phyloP scores from a whole-genome alignment of 2,113 vertebrate species.

The Hipposideros armiger region DNA sequence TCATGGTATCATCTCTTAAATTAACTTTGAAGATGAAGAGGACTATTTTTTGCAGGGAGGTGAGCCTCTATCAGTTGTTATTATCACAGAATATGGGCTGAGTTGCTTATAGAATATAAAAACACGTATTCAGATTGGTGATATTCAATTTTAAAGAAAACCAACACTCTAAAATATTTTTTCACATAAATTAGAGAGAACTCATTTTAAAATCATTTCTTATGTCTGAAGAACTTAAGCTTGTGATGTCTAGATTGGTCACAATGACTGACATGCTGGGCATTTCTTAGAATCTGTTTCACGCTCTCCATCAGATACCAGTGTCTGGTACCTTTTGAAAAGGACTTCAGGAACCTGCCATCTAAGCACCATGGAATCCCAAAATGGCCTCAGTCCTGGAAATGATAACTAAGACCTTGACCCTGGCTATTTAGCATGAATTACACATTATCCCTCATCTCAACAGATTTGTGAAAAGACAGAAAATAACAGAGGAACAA shows the following conservation, averaged over 20 bases:
- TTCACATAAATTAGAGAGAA: background rate
- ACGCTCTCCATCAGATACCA: background rate
- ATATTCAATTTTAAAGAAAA: background rate
- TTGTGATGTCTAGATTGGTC: background rate
- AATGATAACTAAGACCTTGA: constrained; percentile 28
- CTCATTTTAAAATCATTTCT: constrained; percentile 27
- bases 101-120: constrained; percentile 43
- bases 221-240: background rate
- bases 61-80: background rate
- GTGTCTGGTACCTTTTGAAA: background rate
- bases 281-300: background rate
- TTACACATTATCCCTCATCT: background rate
- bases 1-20: background rate
- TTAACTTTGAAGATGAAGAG: constrained; percentile 40
- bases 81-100: background rate
- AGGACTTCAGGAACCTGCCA: background rate
- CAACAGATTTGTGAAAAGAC: constrained; percentile 44
- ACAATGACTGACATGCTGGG: background rate
- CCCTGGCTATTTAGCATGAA: background rate
- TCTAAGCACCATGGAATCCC: background rate
- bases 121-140: background rate
- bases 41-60: background rate
- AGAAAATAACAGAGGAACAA: constrained; percentile 33
- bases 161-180: background rate
- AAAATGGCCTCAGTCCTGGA: background rate